Evolutionary conservation across 2,888 invertebrate species (phyloP).

Genomic region (Zootermopsis nevadensis): DNA sequence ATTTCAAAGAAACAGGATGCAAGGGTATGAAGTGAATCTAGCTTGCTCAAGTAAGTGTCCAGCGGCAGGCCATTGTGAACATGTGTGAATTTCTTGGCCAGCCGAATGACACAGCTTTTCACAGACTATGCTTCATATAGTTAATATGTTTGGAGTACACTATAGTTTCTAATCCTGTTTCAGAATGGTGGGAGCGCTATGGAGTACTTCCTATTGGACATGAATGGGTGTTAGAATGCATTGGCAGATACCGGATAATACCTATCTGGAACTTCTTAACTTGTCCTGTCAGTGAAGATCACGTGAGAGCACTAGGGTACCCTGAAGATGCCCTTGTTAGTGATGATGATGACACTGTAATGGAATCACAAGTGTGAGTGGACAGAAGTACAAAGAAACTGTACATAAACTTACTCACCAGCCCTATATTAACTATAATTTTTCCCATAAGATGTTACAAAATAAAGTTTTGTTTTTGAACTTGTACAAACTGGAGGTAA

Average conservation of each 20-base stretch:
- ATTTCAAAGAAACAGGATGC: too few relatives aligned
- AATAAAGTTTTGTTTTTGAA: too few relatives aligned
- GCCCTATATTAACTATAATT: too few relatives aligned
- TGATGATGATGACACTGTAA: constrained; percentile 30
- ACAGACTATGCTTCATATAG: too few relatives aligned
- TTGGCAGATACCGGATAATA: constrained; percentile 29
- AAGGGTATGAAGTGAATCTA: too few relatives aligned
- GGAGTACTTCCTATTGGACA: constrained; percentile 8
- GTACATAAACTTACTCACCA: background rate
- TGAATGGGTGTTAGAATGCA: constrained; percentile 35
- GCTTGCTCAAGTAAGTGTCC: too few relatives aligned
- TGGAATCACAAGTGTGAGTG: constrained; percentile 10
- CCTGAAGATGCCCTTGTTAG: background rate
- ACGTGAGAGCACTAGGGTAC: background rate
- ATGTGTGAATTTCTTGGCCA: too few relatives aligned
- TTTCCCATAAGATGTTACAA: too few relatives aligned
- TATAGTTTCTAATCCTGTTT: background rate
- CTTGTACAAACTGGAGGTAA: too few relatives aligned
- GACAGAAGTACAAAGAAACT: background rate
- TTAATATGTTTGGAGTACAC: background rate
- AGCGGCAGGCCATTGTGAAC: too few relatives aligned
- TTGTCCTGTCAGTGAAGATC: background rate
- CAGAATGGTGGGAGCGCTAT: constrained; percentile 28
- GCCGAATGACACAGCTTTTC: too few relatives aligned
- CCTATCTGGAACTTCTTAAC: constrained; percentile 20